Conservation (phyloP, 2,113 vertebrate genomes). For the Gulo gulo region DNA sequence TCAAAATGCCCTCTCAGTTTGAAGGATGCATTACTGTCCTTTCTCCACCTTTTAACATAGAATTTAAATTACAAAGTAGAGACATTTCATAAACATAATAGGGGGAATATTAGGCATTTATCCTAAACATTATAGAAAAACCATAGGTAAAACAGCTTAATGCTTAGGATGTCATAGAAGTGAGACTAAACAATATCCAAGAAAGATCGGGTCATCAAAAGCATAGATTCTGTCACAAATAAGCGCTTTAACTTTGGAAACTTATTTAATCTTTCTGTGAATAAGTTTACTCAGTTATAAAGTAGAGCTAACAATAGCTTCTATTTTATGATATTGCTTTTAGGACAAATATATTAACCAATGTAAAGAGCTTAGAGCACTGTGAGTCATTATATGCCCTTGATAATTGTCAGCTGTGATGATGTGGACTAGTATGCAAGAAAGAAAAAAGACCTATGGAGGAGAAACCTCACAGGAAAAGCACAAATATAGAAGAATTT, state of each 20-base stretch:
- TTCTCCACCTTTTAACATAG: not conserved
- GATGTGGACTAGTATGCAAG: not conserved
- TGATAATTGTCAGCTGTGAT: not conserved
- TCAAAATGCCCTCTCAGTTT: not conserved
- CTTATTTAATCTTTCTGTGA: not conserved
- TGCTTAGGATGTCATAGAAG: not conserved
- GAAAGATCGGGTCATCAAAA: not conserved
- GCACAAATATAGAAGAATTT: not conserved
- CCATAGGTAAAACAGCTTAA: not conserved
- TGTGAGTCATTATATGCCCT: not conserved
- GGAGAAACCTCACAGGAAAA: not conserved
- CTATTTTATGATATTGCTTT: not conserved
- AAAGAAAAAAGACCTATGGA: not conserved
- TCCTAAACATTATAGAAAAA: not conserved
- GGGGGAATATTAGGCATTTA: not conserved
- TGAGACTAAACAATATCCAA: not conserved
- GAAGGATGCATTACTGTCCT: not conserved
- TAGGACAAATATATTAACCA: not conserved
- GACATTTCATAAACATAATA: not conserved
- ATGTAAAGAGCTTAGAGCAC: not conserved
- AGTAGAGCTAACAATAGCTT: not conserved
- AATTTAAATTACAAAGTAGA: not conserved
- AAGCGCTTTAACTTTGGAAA: not conserved
- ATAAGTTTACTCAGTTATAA: not conserved
- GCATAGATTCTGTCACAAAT: not conserved